Evolutionary conservation across 2,797 vertebrate genomes (phyloP), one percentile per base, ranked within the genome.

Genomic region (Onychomys leucogaster): DNA sequence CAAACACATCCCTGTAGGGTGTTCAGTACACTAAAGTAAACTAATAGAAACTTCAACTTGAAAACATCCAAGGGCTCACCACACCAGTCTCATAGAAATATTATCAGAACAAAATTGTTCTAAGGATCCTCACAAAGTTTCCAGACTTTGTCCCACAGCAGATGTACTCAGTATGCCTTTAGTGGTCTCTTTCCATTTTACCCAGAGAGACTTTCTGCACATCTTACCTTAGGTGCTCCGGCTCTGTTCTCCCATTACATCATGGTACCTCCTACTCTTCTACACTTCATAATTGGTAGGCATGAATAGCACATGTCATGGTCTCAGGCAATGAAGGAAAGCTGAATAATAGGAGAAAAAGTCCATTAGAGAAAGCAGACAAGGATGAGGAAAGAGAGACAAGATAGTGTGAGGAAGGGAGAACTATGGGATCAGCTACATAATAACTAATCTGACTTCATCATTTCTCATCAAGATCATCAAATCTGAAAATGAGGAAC

Each of bases 401-500:
- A 67, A 23, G 27, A 46, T 1, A 43, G 25, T 67, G 19, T 67
- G 32, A 23, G 3, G 21, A 59, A 32, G 13, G 25, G 29, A 85
- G 6, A 67, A 85, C 5, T 23, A 5, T 49, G 61, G n/a, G 32
- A 52, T 32, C 32, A 69, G 1, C 29, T 85, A 10, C 2, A 52
- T n/a, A 34, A 6, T 19, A 69, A 69, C 12, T n/a, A 6, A 25
- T n/a, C 5, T 25, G 43, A 34, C 32, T 9, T 86, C 11, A 49
- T n/a, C 21, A 69, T 63, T 86, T 69, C 63, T 86, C 46, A 23
- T 69, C 43, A 49, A 52, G 63, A 63, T 86, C 63, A 23, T 49
- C 10, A 69, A 14, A 6, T 1, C 1, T 69, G 6, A n/a, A 49
- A 34, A 16, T 17, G 5, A 67, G 46, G 1, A 52, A 0, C 10